Conservation (phyloP, 1,140 invertebrate species). For the Bombus consobrinus region DNA sequence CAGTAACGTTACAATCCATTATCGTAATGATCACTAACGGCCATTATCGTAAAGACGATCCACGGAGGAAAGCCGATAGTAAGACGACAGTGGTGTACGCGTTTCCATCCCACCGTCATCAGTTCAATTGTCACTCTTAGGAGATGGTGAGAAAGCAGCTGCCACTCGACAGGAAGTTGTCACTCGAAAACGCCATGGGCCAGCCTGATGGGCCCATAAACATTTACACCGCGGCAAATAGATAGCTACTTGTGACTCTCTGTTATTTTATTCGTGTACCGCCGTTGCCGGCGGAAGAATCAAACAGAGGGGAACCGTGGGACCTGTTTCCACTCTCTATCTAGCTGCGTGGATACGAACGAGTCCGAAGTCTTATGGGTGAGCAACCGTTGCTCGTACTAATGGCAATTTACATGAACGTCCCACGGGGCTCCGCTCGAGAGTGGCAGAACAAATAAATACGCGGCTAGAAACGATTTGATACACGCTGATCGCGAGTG, state of each 20-base stretch:
- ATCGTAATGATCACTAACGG: not conserved
- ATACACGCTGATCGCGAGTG: conserved; percentile 49
- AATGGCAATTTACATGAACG: conserved; percentile 58
- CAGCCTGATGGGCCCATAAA: conserved; percentile 56
- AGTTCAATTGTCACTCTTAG: conserved; percentile 48
- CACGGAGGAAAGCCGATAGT: not conserved
- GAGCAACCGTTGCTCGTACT: conserved; percentile 32
- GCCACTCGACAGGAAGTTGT: conserved; percentile 58
- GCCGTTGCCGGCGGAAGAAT: conserved; percentile 38
- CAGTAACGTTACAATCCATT: not conserved
- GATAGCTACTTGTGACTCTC: conserved; percentile 45
- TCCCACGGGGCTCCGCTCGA: conserved; percentile 49
- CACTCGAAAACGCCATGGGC: conserved; percentile 61
- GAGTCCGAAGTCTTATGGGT: conserved; percentile 9
- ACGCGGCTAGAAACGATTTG: conserved; percentile 48
- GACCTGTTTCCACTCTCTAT: conserved; percentile 38
- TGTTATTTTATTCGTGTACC: conserved; percentile 50
- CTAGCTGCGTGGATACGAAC: not conserved
- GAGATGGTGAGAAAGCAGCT: conserved; percentile 56
- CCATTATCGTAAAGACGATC: not conserved
- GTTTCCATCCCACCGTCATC: conserved; percentile 47
- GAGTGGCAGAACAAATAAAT: conserved; percentile 51
- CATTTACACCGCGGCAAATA: conserved; percentile 58
- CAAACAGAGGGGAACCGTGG: conserved; percentile 54
- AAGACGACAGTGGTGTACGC: not conserved